Evolutionary conservation across 2,797 vertebrate genomes (phyloP).

Genomic region (Taenioides sp.): DNA sequence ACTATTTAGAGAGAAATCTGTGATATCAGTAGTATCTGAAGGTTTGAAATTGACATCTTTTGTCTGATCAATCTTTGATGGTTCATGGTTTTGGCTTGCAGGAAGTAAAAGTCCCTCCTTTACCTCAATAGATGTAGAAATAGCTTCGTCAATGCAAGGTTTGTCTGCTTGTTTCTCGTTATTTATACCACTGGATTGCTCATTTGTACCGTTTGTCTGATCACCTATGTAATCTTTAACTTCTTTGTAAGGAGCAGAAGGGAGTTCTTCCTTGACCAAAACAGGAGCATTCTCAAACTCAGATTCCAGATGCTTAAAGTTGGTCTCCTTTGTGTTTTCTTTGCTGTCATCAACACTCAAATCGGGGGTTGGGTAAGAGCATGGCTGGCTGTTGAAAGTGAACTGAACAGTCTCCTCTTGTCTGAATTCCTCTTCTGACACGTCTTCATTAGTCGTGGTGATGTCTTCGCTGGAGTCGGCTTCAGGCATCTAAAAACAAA

Average conservation of each 20-base stretch:
- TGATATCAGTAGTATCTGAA: neutral
- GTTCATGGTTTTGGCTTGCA: neutral
- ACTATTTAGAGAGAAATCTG: slow-evolving; percentile 4
- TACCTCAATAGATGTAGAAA: neutral
- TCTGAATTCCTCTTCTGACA: neutral
- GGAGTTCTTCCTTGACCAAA: slow-evolving; percentile 5
- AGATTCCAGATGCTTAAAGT: neutral
- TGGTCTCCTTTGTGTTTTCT: neutral
- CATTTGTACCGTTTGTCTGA: neutral
- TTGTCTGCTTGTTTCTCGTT: neutral
- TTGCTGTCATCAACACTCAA: neutral
- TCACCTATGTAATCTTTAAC: neutral
- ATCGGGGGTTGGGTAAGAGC: neutral
- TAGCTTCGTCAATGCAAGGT: neutral
- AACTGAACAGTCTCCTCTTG: slow-evolving; percentile 12
- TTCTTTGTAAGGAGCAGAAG: neutral
- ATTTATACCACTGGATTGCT: neutral
- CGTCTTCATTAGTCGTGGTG: neutral
- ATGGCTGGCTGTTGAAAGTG: neutral
- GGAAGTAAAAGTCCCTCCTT: neutral
- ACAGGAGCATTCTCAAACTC: slow-evolving; percentile 5
- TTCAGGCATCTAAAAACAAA: slow-evolving; percentile 31
- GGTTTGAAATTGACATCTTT: neutral
- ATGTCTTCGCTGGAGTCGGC: slow-evolving; percentile 17
- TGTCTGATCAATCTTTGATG: neutral